These are phyloP conservation scores for Cyclopterus lumpus DNA, from an alignment of 2,797 vertebrate genomes.

Conservation along the genomic window DNA sequence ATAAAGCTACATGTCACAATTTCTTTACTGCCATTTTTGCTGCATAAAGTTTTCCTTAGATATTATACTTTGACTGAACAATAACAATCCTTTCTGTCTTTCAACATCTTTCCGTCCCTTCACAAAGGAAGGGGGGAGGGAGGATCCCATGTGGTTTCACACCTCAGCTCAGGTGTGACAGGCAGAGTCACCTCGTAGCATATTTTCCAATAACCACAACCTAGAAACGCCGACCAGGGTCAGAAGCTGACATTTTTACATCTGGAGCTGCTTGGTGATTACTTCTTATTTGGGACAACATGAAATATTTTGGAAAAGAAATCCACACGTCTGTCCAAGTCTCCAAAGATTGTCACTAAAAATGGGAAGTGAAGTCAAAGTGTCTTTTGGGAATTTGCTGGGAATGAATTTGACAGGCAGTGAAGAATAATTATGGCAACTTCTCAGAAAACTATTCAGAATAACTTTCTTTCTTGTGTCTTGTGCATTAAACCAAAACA, in stretches of 20 bases:
- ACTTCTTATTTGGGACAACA: slow-evolving; percentile 52
- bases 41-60: slow-evolving; percentile 17
- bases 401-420: slow-evolving; percentile 25
- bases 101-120: slow-evolving; percentile 8
- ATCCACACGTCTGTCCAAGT: slow-evolving; percentile 43
- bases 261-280: slow-evolving; percentile 42
- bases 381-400: slow-evolving; percentile 22
- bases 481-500: neutral
- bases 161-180: slow-evolving; percentile 40
- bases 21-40: neutral
- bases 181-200: slow-evolving; percentile 33
- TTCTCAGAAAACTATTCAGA: neutral
- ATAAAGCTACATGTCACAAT: neutral
- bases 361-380: slow-evolving; percentile 50
- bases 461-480: neutral
- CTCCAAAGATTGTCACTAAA: slow-evolving; percentile 53
- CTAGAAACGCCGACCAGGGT: slow-evolving; percentile 22
- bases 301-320: slow-evolving; percentile 55
- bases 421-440: slow-evolving; percentile 16
- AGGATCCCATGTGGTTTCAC: slow-evolving; percentile 50
- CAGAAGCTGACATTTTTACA: slow-evolving; percentile 35
- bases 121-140: slow-evolving; percentile 24
- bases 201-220: slow-evolving; percentile 44
- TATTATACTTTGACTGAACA: slow-evolving; percentile 7
- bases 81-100: slow-evolving; percentile 11